Evolutionary conservation across 2,113 vertebrate species (phyloP), one percentile per base, ranked within the genome.

Genomic region (Sprattus sprattus): DNA sequence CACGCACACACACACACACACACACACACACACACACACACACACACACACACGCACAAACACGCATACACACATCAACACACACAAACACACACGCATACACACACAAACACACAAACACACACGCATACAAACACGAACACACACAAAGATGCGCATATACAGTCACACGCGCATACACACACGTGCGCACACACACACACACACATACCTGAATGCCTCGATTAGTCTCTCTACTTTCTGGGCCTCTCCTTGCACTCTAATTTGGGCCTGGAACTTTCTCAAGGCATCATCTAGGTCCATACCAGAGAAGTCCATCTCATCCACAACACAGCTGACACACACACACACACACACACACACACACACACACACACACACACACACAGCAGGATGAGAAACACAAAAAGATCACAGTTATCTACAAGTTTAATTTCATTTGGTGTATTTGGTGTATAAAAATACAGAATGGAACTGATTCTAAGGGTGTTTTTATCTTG

Each of bases 221-320:
- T 99, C 97, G 22, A 99, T 97, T 86, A 99, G 95, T 13, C 97
- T 94, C 92, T 99, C 97, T 64, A 99, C 97, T 91, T 98, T 96
- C 93, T 99, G 97, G 45, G 97, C 97, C 91, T 99, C 97, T 3
- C 97, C 97, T 90, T 99, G 97, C 44, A 99, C 97, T 81, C 97
- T 96, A 39, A 99, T 98, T 89, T 98, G 97, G 15, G 97, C 96
- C 90, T 99, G 97, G 92, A 99, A 99, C 92, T 98, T 98, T 45
- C 97, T 94, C 84, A 99, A 92, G 0, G 97, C 97, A 0, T 98
- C 97, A 4, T 99, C 97, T 84, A 99, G 91, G 90, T 99, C 97
- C 97, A 99, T 99, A 87, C 95, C 97, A 0, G 97, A 98, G 91
- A 99, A 98, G 67, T 99, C 97, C 97, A 99, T 99, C 94, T 98